Evolutionary conservation across 1,140 invertebrate genomes (phyloP).

Genomic region (Octopus sinensis): DNA sequence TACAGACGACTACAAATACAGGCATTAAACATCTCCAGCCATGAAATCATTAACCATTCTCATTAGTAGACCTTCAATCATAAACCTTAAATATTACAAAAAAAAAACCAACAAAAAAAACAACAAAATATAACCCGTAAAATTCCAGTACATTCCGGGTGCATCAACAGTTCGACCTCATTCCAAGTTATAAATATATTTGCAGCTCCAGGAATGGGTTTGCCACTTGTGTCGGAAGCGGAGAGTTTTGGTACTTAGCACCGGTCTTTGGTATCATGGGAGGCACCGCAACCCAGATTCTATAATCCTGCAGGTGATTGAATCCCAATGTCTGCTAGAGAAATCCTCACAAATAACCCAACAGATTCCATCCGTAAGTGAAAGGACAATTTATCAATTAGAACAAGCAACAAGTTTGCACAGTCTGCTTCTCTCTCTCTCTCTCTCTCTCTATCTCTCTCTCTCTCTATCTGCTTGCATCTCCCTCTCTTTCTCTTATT

Average conservation of each 20-base stretch:
- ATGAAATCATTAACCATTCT: too few species aligned
- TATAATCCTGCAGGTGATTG: conserved; percentile 32
- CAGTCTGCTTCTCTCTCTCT: not conserved
- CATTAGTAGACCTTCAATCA: too few species aligned
- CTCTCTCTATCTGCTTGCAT: not conserved
- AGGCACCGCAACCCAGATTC: conserved; percentile 42
- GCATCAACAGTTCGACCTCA: not conserved
- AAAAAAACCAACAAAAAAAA: not conserved
- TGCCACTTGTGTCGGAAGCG: conserved; percentile 52
- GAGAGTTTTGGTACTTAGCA: conserved; percentile 49
- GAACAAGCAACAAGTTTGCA: not conserved
- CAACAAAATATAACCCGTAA: not conserved
- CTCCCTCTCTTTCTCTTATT: not conserved
- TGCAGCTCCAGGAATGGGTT: conserved; percentile 51
- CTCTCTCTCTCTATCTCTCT: not conserved
- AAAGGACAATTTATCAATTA: not conserved
- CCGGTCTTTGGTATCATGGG: conserved; percentile 53
- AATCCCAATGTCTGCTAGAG: conserved; percentile 7
- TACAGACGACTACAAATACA: not conserved
- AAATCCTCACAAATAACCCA: conserved; percentile 1
- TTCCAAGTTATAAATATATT: conserved; percentile 17
- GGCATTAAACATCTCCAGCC: not conserved
- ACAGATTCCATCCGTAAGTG: not conserved
- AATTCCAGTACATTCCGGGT: not conserved
- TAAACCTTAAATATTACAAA: not conserved